Evolutionary conservation across 2,797 vertebrate species (phyloP).

Genomic region (Esox masquinongy): DNA sequence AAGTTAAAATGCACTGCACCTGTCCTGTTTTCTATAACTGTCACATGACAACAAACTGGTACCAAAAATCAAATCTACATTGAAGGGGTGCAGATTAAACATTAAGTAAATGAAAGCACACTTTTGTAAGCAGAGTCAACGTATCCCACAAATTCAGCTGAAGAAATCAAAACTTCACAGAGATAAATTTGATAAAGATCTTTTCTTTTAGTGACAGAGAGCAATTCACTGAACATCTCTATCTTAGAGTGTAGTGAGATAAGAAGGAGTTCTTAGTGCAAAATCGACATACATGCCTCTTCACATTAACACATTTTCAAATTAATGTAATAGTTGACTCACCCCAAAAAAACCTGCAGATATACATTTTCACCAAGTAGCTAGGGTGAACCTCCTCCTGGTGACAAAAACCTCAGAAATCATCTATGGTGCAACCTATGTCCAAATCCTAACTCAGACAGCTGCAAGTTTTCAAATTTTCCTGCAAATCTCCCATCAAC

Average conservation of each 20-base stretch:
- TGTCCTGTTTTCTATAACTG: conserved; percentile 39
- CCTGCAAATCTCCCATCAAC: conserved; percentile 25
- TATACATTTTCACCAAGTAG: conserved; percentile 39
- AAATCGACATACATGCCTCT: conserved; percentile 46
- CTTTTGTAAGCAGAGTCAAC: conserved; percentile 11
- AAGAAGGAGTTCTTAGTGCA: conserved; percentile 55
- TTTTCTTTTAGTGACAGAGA: conserved; percentile 20
- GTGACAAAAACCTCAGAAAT: conserved; percentile 6
- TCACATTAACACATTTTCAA: conserved; percentile 44
- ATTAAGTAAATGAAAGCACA: conserved; percentile 49
- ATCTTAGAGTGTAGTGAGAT: conserved; percentile 35
- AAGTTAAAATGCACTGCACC: conserved; percentile 47
- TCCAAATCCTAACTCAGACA: conserved; percentile 21
- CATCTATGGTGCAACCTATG: conserved; percentile 20
- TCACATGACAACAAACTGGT: conserved; percentile 23
- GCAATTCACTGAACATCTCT: conserved; percentile 14
- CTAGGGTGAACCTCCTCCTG: conserved; percentile 20
- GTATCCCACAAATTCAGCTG: conserved; percentile 28
- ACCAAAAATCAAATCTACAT: conserved; percentile 18
- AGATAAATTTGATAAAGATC: not conserved
- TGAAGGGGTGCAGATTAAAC: conserved; percentile 6
- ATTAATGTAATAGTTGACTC: conserved; percentile 12
- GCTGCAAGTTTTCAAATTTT: conserved; percentile 12
- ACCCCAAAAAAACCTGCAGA: conserved; percentile 32
- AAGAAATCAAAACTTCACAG: conserved; percentile 22